Percentiles rank a stretch among this genome's conserved stretches.
phyloP scores from a whole-genome alignment of 1,140 invertebrate genomes.

The Parapsyche elsis region DNA sequence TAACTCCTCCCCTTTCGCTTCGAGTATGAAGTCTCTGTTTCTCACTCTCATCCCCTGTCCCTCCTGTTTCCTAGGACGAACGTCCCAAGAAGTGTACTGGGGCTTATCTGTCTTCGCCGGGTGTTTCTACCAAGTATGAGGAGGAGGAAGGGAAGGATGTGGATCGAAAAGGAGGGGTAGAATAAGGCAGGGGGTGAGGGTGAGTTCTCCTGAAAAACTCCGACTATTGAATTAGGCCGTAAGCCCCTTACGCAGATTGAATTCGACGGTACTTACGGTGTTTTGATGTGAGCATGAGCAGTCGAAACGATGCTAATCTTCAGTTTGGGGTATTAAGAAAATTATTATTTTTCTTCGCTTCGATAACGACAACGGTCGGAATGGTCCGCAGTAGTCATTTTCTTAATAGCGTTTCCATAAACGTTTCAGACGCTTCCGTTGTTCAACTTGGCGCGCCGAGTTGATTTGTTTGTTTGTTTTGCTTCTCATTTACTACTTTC shows the following conservation, averaged over 20 bases:
- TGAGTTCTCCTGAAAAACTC: slow-evolving; percentile 43
- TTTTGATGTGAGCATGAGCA: slow-evolving; percentile 51
- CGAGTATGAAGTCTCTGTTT: neutral
- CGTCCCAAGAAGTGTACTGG: neutral
- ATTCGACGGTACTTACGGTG: slow-evolving; percentile 49
- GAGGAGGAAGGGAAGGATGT: neutral
- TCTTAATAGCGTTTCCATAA: no score
- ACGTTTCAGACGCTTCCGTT: no score
- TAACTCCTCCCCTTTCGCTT: neutral
- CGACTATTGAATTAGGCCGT: slow-evolving; percentile 54
- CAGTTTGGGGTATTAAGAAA: slow-evolving; percentile 41
- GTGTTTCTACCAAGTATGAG: slow-evolving; percentile 18
- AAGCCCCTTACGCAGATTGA: slow-evolving; percentile 54
- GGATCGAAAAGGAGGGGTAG: neutral
- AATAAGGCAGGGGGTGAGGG: neutral
- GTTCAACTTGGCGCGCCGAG: no score
- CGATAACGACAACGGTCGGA: neutral
- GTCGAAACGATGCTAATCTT: slow-evolving; percentile 50
- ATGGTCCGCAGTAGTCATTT: no score
- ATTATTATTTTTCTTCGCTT: slow-evolving; percentile 43
- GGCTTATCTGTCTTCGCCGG: slow-evolving; percentile 43
- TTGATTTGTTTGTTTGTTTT: no score
- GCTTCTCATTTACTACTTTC: no score
- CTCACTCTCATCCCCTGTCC: neutral
- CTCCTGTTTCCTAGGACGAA: neutral